A percentile compares a stretch with the other conserved stretches of the same genome.
These are phyloP conservation scores for Pituophis catenifer DNA, from an alignment of 2,113 vertebrate species.

Conservation along the genomic window DNA sequence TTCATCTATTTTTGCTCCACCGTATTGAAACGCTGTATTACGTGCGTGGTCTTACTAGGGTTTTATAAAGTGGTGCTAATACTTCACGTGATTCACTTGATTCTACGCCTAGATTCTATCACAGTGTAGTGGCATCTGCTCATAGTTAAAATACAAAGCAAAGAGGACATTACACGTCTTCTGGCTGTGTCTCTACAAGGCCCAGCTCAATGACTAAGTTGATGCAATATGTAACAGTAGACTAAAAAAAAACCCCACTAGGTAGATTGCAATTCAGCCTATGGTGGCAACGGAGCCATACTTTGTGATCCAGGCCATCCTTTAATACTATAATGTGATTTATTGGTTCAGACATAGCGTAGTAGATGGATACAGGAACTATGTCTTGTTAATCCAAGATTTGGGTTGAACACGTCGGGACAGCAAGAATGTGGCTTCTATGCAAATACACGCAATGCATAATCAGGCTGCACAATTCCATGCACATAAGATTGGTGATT, in stretches of 20 bases:
- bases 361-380: neutral
- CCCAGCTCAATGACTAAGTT: no score
- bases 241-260: neutral
- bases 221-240: neutral
- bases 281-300: neutral
- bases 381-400: neutral
- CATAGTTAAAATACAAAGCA: neutral
- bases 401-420: neutral
- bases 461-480: neutral
- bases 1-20: no score
- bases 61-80: no score
- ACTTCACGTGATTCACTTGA: no score
- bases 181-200: neutral
- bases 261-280: neutral
- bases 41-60: no score
- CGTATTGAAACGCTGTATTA: no score
- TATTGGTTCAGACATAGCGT: neutral
- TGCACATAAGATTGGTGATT: neutral
- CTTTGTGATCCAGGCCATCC: neutral
- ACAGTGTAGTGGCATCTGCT: neutral
- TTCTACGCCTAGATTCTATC: neutral
- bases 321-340: neutral
- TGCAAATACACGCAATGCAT: neutral
- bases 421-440: neutral
- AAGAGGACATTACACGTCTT: neutral